These are phyloP conservation scores for Noctua pronuba DNA, from an alignment of 2,888 invertebrate species.

Conservation along the genomic window DNA sequence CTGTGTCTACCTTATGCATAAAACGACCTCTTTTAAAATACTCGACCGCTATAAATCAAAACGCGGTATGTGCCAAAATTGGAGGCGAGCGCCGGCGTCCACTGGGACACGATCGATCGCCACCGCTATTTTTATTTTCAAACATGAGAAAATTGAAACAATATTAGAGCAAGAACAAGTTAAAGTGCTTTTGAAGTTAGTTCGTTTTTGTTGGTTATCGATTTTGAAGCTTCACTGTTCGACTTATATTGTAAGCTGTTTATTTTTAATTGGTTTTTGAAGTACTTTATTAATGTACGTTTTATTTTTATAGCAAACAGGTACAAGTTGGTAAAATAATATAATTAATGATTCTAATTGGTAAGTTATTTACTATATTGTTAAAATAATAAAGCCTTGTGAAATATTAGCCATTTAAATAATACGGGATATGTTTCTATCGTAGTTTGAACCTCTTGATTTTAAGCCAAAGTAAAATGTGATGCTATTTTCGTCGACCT, in stretches of 20 bases:
- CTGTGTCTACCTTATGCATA: neutral
- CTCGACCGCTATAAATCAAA: conserved; percentile 36
- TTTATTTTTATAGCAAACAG: neutral
- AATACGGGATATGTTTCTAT: neutral
- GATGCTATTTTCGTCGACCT: neutral
- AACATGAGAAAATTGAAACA: conserved; percentile 36
- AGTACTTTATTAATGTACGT: neutral
- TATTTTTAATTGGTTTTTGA: neutral
- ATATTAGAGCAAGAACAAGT: conserved; percentile 41
- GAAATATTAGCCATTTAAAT: neutral
- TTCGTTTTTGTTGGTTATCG: conserved; percentile 6
- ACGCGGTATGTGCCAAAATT: conserved; percentile 34
- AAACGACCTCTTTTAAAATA: conserved; percentile 5
- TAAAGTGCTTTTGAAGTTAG: conserved; percentile 32
- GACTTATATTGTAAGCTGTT: neutral
- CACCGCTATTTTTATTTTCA: conserved; percentile 46
- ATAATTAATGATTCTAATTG: neutral
- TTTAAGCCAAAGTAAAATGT: neutral
- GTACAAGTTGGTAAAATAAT: too few species aligned
- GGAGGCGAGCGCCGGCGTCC: neutral
- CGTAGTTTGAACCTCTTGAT: neutral
- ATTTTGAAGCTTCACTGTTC: neutral
- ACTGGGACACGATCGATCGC: conserved; percentile 35
- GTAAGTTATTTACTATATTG: too few species aligned
- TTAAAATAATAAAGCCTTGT: neutral